A percentile compares a stretch with the other conserved stretches of the same genome.
Conservation (phyloP, 35 echinoderm and acorn worm species). For the Patiria miniata region DNA sequence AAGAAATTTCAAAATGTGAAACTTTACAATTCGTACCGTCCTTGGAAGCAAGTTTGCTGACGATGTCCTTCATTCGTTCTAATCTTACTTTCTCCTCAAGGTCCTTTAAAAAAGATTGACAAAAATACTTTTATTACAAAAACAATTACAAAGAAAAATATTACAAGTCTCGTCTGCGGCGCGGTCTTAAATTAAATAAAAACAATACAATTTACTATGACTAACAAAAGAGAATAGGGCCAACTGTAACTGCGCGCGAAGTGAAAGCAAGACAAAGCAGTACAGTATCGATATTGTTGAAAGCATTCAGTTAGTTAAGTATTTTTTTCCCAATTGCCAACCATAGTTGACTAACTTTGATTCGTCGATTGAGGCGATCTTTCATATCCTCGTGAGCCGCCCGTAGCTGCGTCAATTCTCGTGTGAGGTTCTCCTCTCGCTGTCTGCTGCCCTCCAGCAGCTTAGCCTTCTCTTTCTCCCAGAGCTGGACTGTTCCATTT, state of each 20-base stretch:
- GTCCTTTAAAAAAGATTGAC: conserved; percentile 36
- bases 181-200: too few species aligned
- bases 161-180: too few species aligned
- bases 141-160: too few species aligned
- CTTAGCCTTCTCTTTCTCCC: conserved; percentile 88
- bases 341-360: conserved; percentile 72
- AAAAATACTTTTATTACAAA: not conserved
- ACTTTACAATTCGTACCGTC: not conserved
- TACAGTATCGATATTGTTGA: too few species aligned
- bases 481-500: conserved; percentile 80
- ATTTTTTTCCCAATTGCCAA: too few species aligned
- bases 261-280: too few species aligned
- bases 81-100: conserved; percentile 50
- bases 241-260: too few species aligned
- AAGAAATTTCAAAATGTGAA: too few species aligned
- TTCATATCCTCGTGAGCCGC: conserved; percentile 81
- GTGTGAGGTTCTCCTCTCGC: conserved; percentile 72
- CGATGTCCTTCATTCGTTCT: conserved; percentile 37
- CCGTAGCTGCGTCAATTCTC: conserved; percentile 61
- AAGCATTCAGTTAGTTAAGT: too few species aligned
- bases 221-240: too few species aligned
- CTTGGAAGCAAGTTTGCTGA: not conserved
- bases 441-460: conserved; percentile 56
- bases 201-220: too few species aligned
- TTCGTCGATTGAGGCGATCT: conserved; percentile 55